Evolutionary conservation across 1,140 invertebrate species (phyloP).

Genomic region (Patella vulgata): DNA sequence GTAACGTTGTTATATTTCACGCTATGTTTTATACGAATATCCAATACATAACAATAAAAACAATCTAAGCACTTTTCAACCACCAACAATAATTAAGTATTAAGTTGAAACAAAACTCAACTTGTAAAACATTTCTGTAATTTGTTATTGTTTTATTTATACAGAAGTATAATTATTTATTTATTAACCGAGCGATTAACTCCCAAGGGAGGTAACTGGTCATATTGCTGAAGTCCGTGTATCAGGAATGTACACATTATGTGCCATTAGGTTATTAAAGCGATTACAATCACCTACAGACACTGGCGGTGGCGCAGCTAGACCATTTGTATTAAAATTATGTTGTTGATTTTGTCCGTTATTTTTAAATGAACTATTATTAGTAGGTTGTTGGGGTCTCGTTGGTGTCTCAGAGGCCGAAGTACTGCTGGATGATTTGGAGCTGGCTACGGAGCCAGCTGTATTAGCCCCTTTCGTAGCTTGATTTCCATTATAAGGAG

Average conservation of each 20-base stretch:
- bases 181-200: no score
- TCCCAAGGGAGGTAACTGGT: no score
- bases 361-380: background rate
- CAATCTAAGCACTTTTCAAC: no score
- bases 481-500: slow-evolving; percentile 26
- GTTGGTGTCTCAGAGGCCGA: slow-evolving; percentile 33
- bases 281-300: slow-evolving; percentile 39
- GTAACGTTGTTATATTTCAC: no score
- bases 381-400: background rate
- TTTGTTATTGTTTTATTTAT: no score
- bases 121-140: no score
- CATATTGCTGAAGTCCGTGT: slow-evolving; percentile 45
- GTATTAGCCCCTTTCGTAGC: slow-evolving; percentile 25
- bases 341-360: background rate
- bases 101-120: no score
- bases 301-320: slow-evolving; percentile 15
- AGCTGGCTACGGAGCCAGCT: slow-evolving; percentile 49
- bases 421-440: slow-evolving; percentile 48
- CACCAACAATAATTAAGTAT: no score
- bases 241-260: slow-evolving; percentile 57
- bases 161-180: no score
- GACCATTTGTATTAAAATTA: slow-evolving; percentile 23
- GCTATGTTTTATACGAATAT: no score
- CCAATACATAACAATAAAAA: no score
- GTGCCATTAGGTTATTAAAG: slow-evolving; percentile 45